These are phyloP conservation scores for Gracilinanus agilis DNA, from an alignment of 2,113 vertebrate species.

Conservation along the genomic window DNA sequence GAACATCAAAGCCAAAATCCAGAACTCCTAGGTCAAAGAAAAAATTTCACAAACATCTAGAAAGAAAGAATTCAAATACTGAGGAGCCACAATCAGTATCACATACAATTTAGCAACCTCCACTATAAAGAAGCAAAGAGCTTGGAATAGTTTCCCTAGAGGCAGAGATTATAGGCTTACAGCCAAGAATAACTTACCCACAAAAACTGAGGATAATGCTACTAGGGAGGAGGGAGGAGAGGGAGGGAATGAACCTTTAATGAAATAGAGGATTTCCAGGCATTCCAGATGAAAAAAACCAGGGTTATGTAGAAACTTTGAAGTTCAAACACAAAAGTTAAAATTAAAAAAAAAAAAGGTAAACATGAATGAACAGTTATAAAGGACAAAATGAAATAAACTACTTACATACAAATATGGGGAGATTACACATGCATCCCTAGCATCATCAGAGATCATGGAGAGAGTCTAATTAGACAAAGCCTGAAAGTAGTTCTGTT, in stretches of 20 bases:
- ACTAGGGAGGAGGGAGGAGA: no score
- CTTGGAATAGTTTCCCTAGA: neutral
- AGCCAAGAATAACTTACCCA: neutral
- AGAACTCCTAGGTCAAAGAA: no score
- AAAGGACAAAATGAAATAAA: neutral
- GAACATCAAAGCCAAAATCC: no score
- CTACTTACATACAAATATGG: neutral
- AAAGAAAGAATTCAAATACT: no score
- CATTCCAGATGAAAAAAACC: neutral
- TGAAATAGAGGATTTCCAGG: neutral
- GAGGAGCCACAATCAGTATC: no score
- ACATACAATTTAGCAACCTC: no score
- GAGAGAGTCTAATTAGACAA: neutral
- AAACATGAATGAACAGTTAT: neutral
- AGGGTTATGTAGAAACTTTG: neutral
- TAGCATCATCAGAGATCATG: neutral
- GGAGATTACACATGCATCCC: neutral
- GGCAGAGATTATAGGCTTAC: neutral
- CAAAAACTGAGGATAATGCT: neutral
- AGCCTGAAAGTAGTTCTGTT: neutral
- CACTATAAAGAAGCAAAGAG: neutral
- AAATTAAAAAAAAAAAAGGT: neutral
- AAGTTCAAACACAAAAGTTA: neutral
- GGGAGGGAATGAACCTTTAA: neutral
- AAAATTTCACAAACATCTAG: no score